These are phyloP conservation scores for Danionella cerebrum DNA, from an alignment of 2,113 vertebrate genomes.

Conservation along the genomic window DNA sequence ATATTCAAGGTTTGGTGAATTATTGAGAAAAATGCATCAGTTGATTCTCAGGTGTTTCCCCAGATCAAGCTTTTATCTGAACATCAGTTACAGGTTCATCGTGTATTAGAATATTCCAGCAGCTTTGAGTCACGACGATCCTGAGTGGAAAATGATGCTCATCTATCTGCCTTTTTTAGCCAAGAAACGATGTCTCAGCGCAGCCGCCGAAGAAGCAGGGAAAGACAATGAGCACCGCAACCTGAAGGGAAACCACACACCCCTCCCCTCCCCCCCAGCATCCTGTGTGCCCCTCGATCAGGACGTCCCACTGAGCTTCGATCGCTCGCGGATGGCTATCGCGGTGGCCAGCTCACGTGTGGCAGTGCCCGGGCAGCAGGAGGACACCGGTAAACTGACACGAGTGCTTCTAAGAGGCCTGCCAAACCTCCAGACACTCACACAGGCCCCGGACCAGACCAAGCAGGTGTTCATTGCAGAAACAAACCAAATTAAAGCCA, in stretches of 20 bases:
- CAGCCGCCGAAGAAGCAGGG: not conserved
- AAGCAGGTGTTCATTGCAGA: not conserved
- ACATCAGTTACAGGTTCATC: not conserved
- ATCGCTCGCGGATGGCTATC: slow-evolving; percentile 52
- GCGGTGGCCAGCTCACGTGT: slow-evolving; percentile 53
- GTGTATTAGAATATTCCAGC: not conserved
- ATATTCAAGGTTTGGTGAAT: too few species aligned
- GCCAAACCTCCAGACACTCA: slow-evolving; percentile 53
- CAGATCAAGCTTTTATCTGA: not conserved
- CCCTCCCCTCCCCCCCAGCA: not conserved
- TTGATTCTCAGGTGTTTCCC: not conserved
- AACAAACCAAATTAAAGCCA: not conserved
- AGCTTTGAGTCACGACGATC: not conserved
- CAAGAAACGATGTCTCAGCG: slow-evolving; percentile 32
- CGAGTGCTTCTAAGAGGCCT: slow-evolving; percentile 53
- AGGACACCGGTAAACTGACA: slow-evolving; percentile 44
- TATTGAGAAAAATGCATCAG: too few species aligned
- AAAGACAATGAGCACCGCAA: not conserved
- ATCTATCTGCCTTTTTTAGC: slow-evolving; percentile 30
- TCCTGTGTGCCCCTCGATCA: slow-evolving; percentile 41
- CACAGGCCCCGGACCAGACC: not conserved
- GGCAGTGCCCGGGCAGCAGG: not conserved
- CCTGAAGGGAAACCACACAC: not conserved
- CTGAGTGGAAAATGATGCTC: not conserved
- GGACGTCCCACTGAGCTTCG: slow-evolving; percentile 65